Evolutionary conservation across 2,797 vertebrate species (phyloP).

Genomic region (Ciconia nigra): DNA sequence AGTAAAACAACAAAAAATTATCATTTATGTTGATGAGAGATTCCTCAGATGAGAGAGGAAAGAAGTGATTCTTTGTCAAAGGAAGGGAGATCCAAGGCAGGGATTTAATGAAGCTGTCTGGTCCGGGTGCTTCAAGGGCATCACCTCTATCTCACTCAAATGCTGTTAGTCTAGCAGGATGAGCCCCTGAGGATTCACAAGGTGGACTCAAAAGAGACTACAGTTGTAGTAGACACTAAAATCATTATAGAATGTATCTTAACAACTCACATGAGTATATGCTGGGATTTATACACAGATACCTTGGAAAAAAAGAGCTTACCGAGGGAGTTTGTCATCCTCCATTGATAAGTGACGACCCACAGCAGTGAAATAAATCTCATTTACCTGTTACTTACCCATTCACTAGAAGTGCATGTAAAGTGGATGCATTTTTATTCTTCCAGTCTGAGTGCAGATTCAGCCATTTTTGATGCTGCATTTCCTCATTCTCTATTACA

Average conservation of each 20-base stretch:
- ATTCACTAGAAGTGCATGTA: slow-evolving; percentile 84
- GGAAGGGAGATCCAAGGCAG: background rate
- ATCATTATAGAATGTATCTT: background rate
- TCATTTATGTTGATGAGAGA: background rate
- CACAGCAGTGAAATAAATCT: background rate
- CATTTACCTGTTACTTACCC: slow-evolving; percentile 74
- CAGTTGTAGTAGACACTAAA: background rate
- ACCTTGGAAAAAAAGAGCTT: background rate
- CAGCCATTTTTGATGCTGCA: slow-evolving; percentile 81
- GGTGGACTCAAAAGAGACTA: background rate
- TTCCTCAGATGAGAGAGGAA: background rate
- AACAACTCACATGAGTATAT: background rate
- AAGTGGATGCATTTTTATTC: slow-evolving; percentile 76
- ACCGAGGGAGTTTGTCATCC: background rate
- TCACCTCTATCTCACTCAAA: background rate
- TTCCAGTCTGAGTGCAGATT: slow-evolving; percentile 83
- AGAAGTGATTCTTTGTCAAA: background rate
- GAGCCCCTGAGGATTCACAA: background rate
- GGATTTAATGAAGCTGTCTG: background rate
- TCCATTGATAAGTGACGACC: background rate
- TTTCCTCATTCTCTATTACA: slow-evolving; percentile 66
- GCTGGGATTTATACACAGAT: background rate
- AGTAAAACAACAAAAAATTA: background rate
- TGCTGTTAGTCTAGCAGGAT: background rate
- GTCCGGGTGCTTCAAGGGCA: background rate